Conservation (phyloP, 2,113 vertebrate species). For the Grallaria varia region DNA sequence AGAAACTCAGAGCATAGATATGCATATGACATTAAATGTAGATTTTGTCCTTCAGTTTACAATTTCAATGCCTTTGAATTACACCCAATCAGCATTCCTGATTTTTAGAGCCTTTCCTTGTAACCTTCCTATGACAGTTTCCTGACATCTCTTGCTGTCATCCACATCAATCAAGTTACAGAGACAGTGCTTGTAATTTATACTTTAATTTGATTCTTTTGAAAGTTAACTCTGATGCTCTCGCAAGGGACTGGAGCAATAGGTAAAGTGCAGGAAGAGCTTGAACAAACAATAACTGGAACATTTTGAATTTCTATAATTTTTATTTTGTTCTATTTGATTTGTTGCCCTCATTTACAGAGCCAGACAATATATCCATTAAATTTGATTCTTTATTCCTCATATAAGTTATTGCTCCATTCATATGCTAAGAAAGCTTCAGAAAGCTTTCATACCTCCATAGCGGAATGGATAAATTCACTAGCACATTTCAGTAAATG, state of each 20-base stretch:
- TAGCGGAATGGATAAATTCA: neutral
- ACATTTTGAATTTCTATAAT: neutral
- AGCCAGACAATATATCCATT: neutral
- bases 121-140: neutral
- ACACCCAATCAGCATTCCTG: neutral
- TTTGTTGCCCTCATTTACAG: neutral
- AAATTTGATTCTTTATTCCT: neutral
- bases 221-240: neutral
- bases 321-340: neutral
- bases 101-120: neutral
- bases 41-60: constrained; percentile 1
- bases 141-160: neutral
- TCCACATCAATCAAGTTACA: neutral
- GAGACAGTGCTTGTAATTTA: neutral
- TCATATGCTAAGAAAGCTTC: neutral
- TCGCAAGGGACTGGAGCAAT: neutral
- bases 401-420: neutral
- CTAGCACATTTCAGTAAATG: neutral
- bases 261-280: neutral
- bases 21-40: neutral
- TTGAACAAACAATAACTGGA: neutral
- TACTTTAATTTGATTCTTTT: neutral
- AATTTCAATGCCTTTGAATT: constrained; percentile 22
- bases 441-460: neutral
- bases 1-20: neutral